A percentile compares a stretch with the other conserved stretches of the same genome.
Evolutionary conservation across 1,140 invertebrate species (phyloP).

Genomic region (Cardiocondyla obscurior): DNA sequence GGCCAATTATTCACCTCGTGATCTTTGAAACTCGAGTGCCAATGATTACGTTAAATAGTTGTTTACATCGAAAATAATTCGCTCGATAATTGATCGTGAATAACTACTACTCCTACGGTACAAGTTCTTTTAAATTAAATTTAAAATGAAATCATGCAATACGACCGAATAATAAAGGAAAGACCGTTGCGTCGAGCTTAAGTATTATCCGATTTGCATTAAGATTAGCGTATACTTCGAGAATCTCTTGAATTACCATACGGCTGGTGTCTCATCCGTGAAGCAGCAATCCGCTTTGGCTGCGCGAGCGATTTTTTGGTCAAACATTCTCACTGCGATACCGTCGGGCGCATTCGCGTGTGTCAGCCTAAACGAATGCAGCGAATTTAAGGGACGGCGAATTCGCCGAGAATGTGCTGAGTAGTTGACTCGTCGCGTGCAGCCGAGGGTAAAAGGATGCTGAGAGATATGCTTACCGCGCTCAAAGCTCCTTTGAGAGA

Average conservation of each 20-base stretch:
- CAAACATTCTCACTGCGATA: conserved; percentile 20
- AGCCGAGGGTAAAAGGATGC: conserved; percentile 57
- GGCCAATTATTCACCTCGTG: conserved; percentile 2
- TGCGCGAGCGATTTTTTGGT: conserved; percentile 19
- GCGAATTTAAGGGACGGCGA: conserved; percentile 36
- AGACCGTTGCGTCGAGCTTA: neutral
- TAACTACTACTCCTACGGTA: too few relatives aligned
- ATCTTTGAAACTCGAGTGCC: neutral
- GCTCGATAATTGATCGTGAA: neutral
- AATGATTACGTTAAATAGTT: conserved; percentile 28
- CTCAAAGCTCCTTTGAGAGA: conserved; percentile 63
- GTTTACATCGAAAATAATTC: neutral
- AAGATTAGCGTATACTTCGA: neutral
- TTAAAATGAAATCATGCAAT: neutral
- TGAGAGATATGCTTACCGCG: conserved; percentile 74
- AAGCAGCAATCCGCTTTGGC: neutral
- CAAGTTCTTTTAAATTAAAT: conserved; percentile 4
- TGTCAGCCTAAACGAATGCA: conserved; percentile 4
- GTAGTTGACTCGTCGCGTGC: conserved; percentile 59
- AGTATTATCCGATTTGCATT: neutral
- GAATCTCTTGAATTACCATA: neutral
- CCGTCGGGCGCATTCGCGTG: neutral
- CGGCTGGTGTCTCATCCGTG: neutral
- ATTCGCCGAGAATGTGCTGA: conserved; percentile 63
- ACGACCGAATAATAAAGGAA: neutral